Evolutionary conservation across 2,888 invertebrate species (phyloP).

Genomic region (Malacosoma neustria): DNA sequence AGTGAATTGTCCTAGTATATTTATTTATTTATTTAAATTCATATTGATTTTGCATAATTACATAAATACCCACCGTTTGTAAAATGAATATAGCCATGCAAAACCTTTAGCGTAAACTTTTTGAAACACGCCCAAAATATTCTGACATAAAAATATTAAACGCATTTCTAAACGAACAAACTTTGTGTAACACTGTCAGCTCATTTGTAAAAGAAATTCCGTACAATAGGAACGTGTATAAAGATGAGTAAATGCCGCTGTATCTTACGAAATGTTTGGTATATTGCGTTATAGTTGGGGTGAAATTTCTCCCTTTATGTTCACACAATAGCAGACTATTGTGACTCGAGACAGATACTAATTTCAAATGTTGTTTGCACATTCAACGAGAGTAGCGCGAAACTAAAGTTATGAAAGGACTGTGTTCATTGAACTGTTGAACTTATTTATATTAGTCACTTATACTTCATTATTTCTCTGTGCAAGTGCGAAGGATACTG

Average conservation of each 20-base stretch:
- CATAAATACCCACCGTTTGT: too few relatives aligned
- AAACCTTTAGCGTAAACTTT: not conserved
- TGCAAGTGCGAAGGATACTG: too few relatives aligned
- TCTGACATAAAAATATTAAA: not conserved
- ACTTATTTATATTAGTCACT: too few relatives aligned
- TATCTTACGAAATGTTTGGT: conserved; percentile 31
- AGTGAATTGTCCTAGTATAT: too few relatives aligned
- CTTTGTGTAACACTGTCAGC: conserved; percentile 11
- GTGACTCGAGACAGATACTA: conserved; percentile 52
- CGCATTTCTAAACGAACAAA: not conserved
- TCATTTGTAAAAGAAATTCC: conserved; percentile 38
- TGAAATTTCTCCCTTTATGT: conserved; percentile 37
- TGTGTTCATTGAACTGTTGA: conserved; percentile 9
- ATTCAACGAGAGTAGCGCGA: conserved; percentile 18
- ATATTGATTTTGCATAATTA: too few relatives aligned
- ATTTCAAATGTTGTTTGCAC: conserved; percentile 39
- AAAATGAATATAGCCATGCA: not conserved
- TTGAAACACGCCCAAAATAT: not conserved
- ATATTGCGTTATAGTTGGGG: conserved; percentile 43
- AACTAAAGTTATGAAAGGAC: conserved; percentile 27
- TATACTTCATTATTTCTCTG: too few relatives aligned
- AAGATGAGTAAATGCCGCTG: conserved; percentile 33
- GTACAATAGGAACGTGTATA: conserved; percentile 30
- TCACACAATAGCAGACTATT: conserved; percentile 40
- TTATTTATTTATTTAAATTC: too few relatives aligned